Evolutionary conservation across 2,797 vertebrate genomes (phyloP), one percentile per base, ranked within the genome.

Genomic region (Eulemur mongoz): DNA sequence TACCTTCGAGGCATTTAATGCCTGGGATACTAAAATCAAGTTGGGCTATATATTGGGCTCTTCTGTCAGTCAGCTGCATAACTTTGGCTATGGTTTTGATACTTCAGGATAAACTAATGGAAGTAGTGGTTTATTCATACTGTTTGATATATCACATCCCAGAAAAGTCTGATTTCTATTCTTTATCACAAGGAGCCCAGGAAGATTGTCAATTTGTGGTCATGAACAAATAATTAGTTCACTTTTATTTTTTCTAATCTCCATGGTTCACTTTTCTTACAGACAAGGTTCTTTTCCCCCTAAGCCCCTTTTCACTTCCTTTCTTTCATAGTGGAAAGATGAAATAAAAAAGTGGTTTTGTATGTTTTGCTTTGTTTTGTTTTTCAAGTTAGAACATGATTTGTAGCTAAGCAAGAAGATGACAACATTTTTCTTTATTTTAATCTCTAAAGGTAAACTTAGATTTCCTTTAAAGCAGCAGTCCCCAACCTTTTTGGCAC

Each of bases 361-460:
- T 50, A 2, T 72, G 6, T 90, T 96, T 89, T 90, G 5, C 59
- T 81, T 35, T 67, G 10, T 52, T 83, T 92, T 45, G 11, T 90
- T 63, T 79, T 80, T 87, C 69, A 88, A 87, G 18, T 93, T 95
- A 89, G 69, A 73, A 76, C 2, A 69, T 22, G 27, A 72, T 89
- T 17, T 78, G 3, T 91, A 95, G 35, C 70, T 96, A 84, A 38
- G 14, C n/a, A 87, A 88, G 50, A 91, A 2, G 17, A 25, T 59
- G 70, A 75, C 22, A 89, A 57, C 7, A 25, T 87, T 96, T 96
- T 92, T 43, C 5, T 79, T 89, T 38, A 80, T 12, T 93, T 76
- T 89, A 52, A 81, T 92, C 45, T 86, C 35, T 67, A 91, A 86
- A 86, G 50, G 43, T 91, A 85, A 97, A 45, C n/a, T 38, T 93